Base-by-base conservation (phyloP, 2,113 vertebrate species). In the Protomyctophum bolini region DNA sequence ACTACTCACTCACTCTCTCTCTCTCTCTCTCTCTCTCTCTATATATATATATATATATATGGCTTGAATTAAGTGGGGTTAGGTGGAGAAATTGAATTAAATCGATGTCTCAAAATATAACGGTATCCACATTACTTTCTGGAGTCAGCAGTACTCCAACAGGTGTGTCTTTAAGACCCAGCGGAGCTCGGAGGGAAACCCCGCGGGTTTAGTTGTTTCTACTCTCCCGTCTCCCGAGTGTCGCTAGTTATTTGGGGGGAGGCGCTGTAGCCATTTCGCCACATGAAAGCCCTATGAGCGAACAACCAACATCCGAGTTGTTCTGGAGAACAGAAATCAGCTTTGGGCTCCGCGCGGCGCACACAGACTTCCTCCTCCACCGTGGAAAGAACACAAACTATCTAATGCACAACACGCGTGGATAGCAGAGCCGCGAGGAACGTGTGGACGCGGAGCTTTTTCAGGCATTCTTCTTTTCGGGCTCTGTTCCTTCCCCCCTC, bases 231-330 rank as follows among this genome's bases (percentile, higher is more conserved):
- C 92, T 91, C 85, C 82, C 0, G 89, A 91, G 87, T 87, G 88
- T 90, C 85, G 90, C 89, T 81, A 86, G 89, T 93, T 91, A 87
- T 93, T 91, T 92, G 89, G 87, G 90, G 87, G 92, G 92, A 93
- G 92, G 92, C 92, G 92, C 91, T 91, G 89, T 79, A 88, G 90
- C 91, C 89, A 88, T 90, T 93, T 90, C 90, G 74, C 89, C 91
- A 88, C 92, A 91, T 88, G 87, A 89, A 88, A 87, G 83, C 73
- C 84, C 82, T 87, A 89, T 75, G 79, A 80, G 85, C 78, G 88
- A 88, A 71, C 83, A 73, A 75, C 72, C 87, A 71, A 86, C 85
- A 88, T 86, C 89, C 83, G 83, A 89, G 87, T 81, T 69, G 88
- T 73, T 84, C 77, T 73, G 64, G 80, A 76, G 85, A 81, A 82